These are phyloP conservation scores for Agapornis canus DNA, from an alignment of 2,797 vertebrate species.

Conservation along the genomic window DNA sequence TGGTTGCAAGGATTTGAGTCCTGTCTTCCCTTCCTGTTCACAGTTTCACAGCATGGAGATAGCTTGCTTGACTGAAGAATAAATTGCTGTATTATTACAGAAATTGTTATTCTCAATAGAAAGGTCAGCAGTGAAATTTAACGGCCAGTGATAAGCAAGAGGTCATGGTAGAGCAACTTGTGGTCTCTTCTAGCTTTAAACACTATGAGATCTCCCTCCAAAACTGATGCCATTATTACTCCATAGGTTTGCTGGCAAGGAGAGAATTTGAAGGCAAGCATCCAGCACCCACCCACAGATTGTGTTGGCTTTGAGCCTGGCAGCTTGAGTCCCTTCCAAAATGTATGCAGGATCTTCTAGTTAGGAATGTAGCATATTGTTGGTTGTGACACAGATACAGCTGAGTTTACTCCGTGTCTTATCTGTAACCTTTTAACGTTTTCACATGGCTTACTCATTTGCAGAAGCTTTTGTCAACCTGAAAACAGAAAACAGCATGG, in stretches of 20 bases:
- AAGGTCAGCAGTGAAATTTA: not conserved
- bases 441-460: constrained; percentile 29
- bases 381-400: constrained; percentile 44
- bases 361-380: constrained; percentile 48
- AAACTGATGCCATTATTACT: constrained; percentile 23
- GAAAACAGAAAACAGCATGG: constrained; percentile 52
- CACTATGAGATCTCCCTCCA: constrained; percentile 3
- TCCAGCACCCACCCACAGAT: constrained; percentile 66
- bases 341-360: constrained; percentile 13
- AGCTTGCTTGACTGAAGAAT: not conserved
- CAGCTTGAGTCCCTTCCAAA: constrained; percentile 46
- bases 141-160: not conserved
- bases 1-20: not conserved
- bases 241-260: constrained; percentile 60
- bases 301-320: constrained; percentile 63
- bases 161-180: not conserved
- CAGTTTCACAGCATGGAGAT: not conserved
- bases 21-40: not conserved
- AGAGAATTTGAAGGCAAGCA: constrained; percentile 25
- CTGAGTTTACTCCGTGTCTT: constrained; percentile 50
- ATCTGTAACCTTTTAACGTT: constrained; percentile 62
- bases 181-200: constrained; percentile 3
- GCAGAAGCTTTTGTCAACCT: constrained; percentile 44
- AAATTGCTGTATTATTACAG: not conserved
- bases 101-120: not conserved